Conservation (phyloP, 2,113 vertebrate genomes). For the Patagioenas fasciata region DNA sequence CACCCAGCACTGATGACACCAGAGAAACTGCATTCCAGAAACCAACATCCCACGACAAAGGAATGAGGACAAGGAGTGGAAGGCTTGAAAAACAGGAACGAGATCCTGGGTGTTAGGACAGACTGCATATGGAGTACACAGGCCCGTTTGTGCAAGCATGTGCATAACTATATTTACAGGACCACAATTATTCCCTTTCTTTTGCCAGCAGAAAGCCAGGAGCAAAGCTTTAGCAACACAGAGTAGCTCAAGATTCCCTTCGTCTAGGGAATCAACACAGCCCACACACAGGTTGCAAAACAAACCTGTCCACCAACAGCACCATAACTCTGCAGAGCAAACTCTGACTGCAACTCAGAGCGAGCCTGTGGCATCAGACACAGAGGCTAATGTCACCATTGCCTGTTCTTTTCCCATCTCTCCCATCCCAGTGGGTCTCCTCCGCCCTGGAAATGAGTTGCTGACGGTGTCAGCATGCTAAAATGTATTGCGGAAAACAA, state of each 20-base stretch:
- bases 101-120: constrained; percentile 40
- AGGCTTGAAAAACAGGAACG: constrained; percentile 60
- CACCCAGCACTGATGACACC: constrained; percentile 68
- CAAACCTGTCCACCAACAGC: constrained; percentile 31
- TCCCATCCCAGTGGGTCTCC: not conserved
- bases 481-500: not conserved
- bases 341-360: not conserved
- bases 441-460: not conserved
- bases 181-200: constrained; percentile 56
- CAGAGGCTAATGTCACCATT: not conserved
- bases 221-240: constrained; percentile 31
- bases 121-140: not conserved
- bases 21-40: constrained; percentile 75
- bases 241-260: constrained; percentile 34
- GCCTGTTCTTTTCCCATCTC: not conserved
- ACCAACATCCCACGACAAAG: constrained; percentile 67
- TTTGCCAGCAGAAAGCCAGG: constrained; percentile 50
- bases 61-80: constrained; percentile 66
- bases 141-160: constrained; percentile 56
- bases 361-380: not conserved
- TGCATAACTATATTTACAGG: constrained; percentile 59
- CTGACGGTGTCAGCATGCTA: not conserved
- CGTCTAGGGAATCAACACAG: constrained; percentile 13
- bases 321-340: constrained; percentile 5
- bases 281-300: constrained; percentile 46